phyloP scores from a whole-genome alignment of 2,113 vertebrate species.

The Burhinus oedicnemus region DNA sequence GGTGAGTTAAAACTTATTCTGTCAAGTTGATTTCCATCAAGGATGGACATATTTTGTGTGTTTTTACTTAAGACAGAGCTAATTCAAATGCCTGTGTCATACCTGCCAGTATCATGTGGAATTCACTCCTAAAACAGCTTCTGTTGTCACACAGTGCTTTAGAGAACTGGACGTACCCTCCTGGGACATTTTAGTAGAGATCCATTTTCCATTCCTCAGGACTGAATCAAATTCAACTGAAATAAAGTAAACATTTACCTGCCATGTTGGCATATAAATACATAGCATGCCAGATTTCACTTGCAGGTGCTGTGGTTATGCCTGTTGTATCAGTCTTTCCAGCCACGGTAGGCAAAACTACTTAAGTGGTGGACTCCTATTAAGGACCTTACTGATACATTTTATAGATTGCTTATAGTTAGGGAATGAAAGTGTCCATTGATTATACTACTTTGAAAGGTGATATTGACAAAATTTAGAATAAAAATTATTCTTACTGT shows the following conservation, averaged over 20 bases:
- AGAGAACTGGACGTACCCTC: background rate
- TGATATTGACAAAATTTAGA: background rate
- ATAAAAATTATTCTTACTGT: background rate
- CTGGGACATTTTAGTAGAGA: background rate
- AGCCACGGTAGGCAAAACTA: background rate
- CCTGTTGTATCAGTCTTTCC: background rate
- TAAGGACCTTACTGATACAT: background rate
- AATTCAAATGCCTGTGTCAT: background rate
- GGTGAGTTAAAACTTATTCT: background rate
- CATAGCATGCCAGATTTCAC: background rate
- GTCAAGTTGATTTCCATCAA: background rate
- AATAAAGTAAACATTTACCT: background rate
- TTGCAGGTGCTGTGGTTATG: background rate
- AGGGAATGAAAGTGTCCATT: background rate
- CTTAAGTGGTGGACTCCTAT: background rate
- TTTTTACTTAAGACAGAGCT: background rate
- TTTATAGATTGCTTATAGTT: background rate
- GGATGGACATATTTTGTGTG: background rate
- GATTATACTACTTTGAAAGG: background rate
- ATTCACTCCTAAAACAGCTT: background rate
- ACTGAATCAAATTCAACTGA: background rate
- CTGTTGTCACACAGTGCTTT: background rate
- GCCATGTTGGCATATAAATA: background rate
- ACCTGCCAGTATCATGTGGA: background rate
- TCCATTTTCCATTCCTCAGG: background rate